These are phyloP conservation scores for Ondatra zibethicus DNA, from an alignment of 2,113 vertebrate genomes.

Conservation along the genomic window DNA sequence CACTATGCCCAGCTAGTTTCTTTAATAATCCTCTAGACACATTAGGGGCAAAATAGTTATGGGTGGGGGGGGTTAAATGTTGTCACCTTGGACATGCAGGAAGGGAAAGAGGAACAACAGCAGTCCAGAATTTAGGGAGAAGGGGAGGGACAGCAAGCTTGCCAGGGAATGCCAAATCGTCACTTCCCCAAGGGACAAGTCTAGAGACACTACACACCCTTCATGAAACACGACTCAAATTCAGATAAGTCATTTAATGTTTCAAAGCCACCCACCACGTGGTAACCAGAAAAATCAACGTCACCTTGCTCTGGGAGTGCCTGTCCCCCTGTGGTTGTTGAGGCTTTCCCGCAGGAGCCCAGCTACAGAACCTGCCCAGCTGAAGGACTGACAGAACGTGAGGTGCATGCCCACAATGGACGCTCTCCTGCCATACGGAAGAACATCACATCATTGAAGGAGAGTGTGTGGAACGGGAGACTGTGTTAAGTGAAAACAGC, in stretches of 20 bases:
- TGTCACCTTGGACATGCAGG: not conserved
- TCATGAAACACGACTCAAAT: not conserved
- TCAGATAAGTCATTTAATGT: not conserved
- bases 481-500: not conserved
- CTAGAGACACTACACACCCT: not conserved
- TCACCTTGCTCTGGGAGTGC: not conserved
- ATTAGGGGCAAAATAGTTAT: not conserved
- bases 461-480: not conserved
- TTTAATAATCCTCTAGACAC: not conserved
- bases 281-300: not conserved
- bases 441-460: not conserved
- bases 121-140: not conserved
- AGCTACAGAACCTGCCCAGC: not conserved
- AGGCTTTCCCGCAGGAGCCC: not conserved
- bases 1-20: not conserved
- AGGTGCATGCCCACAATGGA: not conserved
- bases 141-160: not conserved
- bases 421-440: not conserved
- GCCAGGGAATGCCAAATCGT: not conserved
- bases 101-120: not conserved
- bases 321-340: not conserved
- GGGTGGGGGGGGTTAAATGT: not conserved
- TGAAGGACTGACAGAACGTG: not conserved
- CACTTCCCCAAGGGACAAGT: not conserved
- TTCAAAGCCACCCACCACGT: not conserved